Base-by-base conservation (phyloP, 2,888 invertebrate species). In the Mimumesa dahlbomi region DNA sequence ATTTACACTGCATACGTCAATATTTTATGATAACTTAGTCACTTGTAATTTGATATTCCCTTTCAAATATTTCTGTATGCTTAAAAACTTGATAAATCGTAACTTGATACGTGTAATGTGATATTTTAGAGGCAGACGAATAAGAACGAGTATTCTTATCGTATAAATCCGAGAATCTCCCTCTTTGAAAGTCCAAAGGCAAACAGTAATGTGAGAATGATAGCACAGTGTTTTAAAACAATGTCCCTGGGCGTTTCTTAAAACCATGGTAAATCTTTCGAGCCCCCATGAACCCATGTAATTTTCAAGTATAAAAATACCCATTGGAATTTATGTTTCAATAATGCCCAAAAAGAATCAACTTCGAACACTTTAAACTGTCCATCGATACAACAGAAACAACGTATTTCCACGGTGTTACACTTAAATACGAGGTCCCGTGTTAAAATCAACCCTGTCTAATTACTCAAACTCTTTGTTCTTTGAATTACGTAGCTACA, bases 71-170 rank as follows among this genome's bases (percentile, higher is more conserved):
- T 76, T 79, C 66, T 62, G 59, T 76, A 50, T 52, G 56, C 54
- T 74, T 71, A 69, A 79, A 78, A 79, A 74, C 79, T 79, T 79
- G 79, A 79, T 79, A 79, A 79, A 79, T 65, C 68, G 79, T 76
- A 79, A 79, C 72, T 45, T 49, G 79, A 79, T 49, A 64, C 66
- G 19, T 18, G 79, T 74, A 79, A 79, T 57, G 58, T 48, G 79
- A 79, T 79, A 79, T 71, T 79, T 79, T 74, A 38, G 52, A 59
- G 56, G 76, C 74, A 46, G 73, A 64, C 67, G 77, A 74, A 69
- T 76, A 79, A 79, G 79, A 75, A 76, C 57, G 76, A 59, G 71
- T 38, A 69, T 79, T 76, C 79, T 79, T 79, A 79, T 79, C 79
- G 69, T 58, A 62, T 71, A 71, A 79, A 79, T 79, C 74, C 79